Base-by-base conservation (phyloP, 2,797 vertebrate genomes). In the Ataeniobius toweri region DNA sequence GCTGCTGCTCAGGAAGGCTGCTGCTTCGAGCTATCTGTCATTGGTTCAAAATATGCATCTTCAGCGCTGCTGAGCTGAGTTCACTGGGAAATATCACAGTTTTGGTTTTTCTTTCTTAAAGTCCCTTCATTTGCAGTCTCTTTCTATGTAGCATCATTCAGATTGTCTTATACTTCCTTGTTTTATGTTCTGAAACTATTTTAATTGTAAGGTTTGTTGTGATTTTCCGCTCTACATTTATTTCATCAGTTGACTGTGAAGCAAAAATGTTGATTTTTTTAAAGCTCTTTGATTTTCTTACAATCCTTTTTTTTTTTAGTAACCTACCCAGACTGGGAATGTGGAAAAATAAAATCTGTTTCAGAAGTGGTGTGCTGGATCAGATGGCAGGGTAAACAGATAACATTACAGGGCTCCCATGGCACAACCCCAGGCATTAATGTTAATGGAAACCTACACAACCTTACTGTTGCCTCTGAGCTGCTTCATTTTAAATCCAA, bases 391-490 rank as follows among this genome's bases (percentile, higher is more conserved):
- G 71, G 76, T 91, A 91, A 92, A 89, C 83, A 91, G 91, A 93
- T 93, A 90, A 92, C 82, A 84, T 87, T 89, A 85, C 79, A 72
- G 83, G 85, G 83, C 80, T 88, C 78, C 86, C n/a, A 46, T 87
- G 85, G 92, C 83, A 89, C 88, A 89, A 93, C 89, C 89, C 78
- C 1, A 26, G 84, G 89, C 89, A 91, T 92, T 91, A 89, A 90
- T 89, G 89, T 90, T 91, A 91, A 94, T 93, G 90, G 89, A 89
- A 93, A 92, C 87, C 81, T 85, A 89, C 85, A 88, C 92, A 90
- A 93, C 90, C 92, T 91, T 91, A 78, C 87, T 81, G 81, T 83
- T 83, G 89, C 89, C 89, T 88, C 80, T 71, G 80, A 89, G 83
- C 77, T 31, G 81, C 84, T 90, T 70, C 89, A 83, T 88, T 92